A percentile compares a stretch with the other conserved stretches of the same genome.
These are phyloP conservation scores for Tetanocera ferruginea DNA, from an alignment of 2,888 invertebrate species.

Conservation along the genomic window DNA sequence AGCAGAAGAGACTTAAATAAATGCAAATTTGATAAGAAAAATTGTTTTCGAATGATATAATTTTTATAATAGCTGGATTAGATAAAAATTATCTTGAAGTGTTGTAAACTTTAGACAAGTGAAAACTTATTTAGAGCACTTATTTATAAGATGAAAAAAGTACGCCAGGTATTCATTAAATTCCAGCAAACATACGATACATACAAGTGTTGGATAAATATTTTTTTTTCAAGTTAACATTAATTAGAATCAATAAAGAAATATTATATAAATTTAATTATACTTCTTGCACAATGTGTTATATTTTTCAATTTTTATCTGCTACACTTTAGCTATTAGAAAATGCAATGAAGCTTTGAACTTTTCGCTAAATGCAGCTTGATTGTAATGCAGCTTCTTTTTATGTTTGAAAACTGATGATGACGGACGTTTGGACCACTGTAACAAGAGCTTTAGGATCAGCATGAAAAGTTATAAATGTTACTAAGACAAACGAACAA, in stretches of 20 bases:
- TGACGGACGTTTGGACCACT: conserved; percentile 7
- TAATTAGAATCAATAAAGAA: too few species aligned
- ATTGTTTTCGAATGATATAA: background rate
- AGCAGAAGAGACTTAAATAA: conserved; percentile 28
- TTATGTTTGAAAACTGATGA: background rate
- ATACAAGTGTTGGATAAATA: too few species aligned
- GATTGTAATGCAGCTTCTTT: background rate
- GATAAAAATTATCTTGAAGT: background rate
- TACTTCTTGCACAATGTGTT: too few species aligned
- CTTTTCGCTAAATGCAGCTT: background rate
- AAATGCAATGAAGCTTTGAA: background rate
- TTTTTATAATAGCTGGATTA: background rate
- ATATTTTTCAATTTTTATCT: too few species aligned
- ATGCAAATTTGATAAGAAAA: conserved; percentile 20
- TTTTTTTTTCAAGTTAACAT: too few species aligned
- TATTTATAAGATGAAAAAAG: too few species aligned
- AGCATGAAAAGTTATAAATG: background rate
- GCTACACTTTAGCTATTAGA: background rate
- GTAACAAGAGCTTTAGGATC: background rate
- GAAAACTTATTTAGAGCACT: background rate
- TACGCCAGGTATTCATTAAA: too few species aligned
- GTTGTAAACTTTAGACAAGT: background rate
- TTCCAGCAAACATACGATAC: too few species aligned
- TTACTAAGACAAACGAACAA: background rate
- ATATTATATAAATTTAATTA: too few species aligned